Base-by-base conservation (phyloP, 2,888 invertebrate genomes). In the Polydrusus cervinus region DNA sequence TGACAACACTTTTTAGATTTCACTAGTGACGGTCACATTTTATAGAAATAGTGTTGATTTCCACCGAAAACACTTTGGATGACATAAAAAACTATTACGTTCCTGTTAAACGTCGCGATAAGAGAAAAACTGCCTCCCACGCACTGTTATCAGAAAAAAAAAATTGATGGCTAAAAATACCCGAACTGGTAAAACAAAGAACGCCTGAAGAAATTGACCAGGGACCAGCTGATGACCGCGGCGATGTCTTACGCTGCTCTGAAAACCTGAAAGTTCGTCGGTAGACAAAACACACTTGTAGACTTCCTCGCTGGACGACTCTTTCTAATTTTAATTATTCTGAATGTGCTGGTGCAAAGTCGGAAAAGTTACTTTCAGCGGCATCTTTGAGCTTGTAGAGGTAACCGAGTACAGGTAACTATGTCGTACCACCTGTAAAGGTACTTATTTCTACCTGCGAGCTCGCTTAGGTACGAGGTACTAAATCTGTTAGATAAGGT, bases 321-420 rank as follows among this genome's bases (percentile, higher is more conserved):
- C 72, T 76, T 76, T 76, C 76, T 76, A 76, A 76, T 72, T 76
- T 76, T 76, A 76, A 76, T 74, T 74, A 43, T 70, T 64, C 60
- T 72, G 72, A 72, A 72, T 64, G 53, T 72, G 65, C 60, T 51
- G 57, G 20, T 49, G 11, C 61, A 30, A 6, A n/a, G 38, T 60
- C 14, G 34, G 53, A 62, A 76, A 65, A 57, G 53, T 57, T 55
- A 72, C 76, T 65, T 65, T 72, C 64, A 69, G 76, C 76, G 76
- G 72, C 76, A 72, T 76, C 76, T 76, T 72, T 72, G 49, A 62
- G 64, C 34, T 13, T 64, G 16, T 9, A 9, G 66, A 74, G 75
- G 75, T 71, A 75, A 75, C 14, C 13, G 6, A 10, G 14, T 45
- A 34, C 70, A 75, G 75, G 71, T 70, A 75, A n/a, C 66, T 67